phyloP scores from a whole-genome alignment of 2,888 invertebrate species.

The Nephrotoma appendiculata region DNA sequence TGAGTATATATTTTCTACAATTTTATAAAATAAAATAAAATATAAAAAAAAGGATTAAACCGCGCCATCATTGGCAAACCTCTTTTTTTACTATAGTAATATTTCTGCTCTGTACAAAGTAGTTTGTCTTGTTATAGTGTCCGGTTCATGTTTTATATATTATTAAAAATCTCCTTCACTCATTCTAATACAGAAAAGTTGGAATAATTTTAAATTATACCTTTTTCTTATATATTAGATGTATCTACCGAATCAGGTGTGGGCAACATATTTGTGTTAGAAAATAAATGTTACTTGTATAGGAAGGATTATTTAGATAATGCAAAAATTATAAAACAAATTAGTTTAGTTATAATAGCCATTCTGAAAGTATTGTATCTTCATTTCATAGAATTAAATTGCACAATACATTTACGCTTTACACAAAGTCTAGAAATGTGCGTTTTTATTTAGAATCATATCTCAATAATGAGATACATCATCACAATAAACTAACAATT shows the following conservation, averaged over 20 bases:
- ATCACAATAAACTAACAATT: too few relatives aligned
- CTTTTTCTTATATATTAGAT: neutral
- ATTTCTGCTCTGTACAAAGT: neutral
- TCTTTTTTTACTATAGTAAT: neutral
- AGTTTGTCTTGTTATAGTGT: conserved; percentile 5
- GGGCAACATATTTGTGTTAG: neutral
- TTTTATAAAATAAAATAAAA: conserved; percentile 3
- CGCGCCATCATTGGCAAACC: conserved; percentile 9
- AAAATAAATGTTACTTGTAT: too few relatives aligned
- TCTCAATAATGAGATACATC: too few relatives aligned
- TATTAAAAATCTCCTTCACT: neutral
- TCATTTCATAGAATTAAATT: too few relatives aligned
- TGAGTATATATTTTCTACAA: neutral
- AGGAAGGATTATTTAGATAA: too few relatives aligned
- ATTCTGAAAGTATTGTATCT: too few relatives aligned
- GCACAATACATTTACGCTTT: too few relatives aligned
- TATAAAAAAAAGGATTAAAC: conserved; percentile 5
- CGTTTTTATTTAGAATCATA: too few relatives aligned
- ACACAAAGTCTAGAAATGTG: too few relatives aligned
- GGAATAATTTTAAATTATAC: neutral
- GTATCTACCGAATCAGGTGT: neutral
- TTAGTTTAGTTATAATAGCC: too few relatives aligned
- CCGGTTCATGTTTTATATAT: conserved; percentile 5
- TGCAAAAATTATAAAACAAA: too few relatives aligned
- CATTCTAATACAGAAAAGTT: neutral